Evolutionary conservation across 2,888 invertebrate species (phyloP).

Genomic region (Thera obeliscata): DNA sequence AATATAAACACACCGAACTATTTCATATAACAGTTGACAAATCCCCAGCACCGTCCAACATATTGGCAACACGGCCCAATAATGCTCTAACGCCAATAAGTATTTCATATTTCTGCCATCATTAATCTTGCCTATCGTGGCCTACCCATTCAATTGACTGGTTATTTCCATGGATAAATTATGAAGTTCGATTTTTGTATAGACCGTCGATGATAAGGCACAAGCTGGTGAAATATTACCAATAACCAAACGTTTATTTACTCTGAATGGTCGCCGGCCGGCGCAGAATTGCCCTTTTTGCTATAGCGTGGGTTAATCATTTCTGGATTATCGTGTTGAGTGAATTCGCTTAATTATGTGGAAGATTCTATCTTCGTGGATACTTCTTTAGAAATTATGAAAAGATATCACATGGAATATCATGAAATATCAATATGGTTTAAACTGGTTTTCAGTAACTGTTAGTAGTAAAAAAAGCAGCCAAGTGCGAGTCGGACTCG

Average conservation of each 20-base stretch:
- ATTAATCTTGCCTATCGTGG: conserved; percentile 65
- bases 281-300: conserved; percentile 35
- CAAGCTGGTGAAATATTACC: conserved; percentile 42
- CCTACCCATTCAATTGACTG: conserved; percentile 63
- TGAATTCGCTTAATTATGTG: conserved; percentile 41
- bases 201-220: conserved; percentile 46
- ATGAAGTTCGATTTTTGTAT: conserved; percentile 55
- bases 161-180: conserved; percentile 60
- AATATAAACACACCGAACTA: conserved; percentile 19
- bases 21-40: conserved; percentile 30
- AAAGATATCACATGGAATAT: not conserved
- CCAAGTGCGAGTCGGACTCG: no score
- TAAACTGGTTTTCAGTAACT: not conserved
- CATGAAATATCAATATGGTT: not conserved
- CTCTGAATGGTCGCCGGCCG: conserved; percentile 46
- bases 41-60: conserved; percentile 33
- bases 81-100: conserved; percentile 47
- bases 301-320: conserved; percentile 34
- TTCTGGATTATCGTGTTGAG: conserved; percentile 40
- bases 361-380: conserved; percentile 24
- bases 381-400: conserved; percentile 5
- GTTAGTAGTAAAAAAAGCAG: not conserved
- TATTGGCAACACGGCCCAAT: conserved; percentile 40
- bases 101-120: conserved; percentile 56
- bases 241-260: conserved; percentile 49